These are phyloP conservation scores for Melieria picta DNA, from an alignment of 2,888 invertebrate genomes.

Conservation along the genomic window DNA sequence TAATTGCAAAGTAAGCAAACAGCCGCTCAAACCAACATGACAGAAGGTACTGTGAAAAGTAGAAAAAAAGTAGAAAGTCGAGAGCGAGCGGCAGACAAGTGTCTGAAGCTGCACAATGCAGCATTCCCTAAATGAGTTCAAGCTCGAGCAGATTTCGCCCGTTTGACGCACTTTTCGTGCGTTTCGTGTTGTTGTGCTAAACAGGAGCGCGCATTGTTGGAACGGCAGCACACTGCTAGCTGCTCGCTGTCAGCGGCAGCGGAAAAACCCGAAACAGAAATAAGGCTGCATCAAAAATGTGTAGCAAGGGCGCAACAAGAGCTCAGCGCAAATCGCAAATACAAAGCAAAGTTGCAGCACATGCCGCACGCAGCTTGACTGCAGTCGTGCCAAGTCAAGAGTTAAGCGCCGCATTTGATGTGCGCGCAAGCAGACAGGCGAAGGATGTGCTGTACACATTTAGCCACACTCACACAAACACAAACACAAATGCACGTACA, in stretches of 20 bases:
- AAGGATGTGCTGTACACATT: background rate
- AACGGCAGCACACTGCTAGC: background rate
- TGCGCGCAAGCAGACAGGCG: conserved; percentile 2
- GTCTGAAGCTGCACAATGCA: background rate
- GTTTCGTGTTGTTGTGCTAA: background rate
- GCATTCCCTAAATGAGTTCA: conserved; percentile 32
- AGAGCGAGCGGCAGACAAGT: background rate
- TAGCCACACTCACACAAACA: too few species aligned
- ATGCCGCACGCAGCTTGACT: background rate
- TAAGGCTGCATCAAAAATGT: conserved; percentile 1
- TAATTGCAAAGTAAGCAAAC: too few species aligned
- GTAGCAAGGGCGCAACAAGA: background rate
- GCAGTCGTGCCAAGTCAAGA: conserved; percentile 7
- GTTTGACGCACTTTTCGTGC: background rate
- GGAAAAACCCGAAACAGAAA: background rate
- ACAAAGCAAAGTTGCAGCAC: background rate
- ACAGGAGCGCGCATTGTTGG: background rate
- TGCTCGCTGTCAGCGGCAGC: background rate
- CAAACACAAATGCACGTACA: too few species aligned
- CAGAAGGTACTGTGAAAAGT: too few species aligned
- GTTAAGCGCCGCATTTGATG: conserved; percentile 19
- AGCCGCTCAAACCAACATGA: background rate
- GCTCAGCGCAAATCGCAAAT: background rate
- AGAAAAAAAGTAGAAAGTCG: too few species aligned
- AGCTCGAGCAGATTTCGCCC: conserved; percentile 12